phyloP scores from a whole-genome alignment of 2,888 invertebrate genomes.

The Eubasilissa splendida region DNA sequence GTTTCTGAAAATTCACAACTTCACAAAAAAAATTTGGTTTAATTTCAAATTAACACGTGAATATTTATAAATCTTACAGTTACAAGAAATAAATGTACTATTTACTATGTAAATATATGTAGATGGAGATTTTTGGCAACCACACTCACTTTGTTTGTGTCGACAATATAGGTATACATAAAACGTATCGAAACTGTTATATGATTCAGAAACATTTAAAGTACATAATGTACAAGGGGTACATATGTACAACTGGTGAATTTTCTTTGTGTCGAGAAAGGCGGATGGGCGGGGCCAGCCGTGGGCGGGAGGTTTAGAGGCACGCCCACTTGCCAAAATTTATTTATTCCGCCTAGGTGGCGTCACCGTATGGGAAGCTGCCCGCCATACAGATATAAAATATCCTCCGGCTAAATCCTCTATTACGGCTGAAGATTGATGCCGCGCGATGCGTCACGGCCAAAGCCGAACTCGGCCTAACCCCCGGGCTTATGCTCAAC shows the following conservation, averaged over 20 bases:
- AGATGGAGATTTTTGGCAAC: too few species aligned
- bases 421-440: constrained; percentile 44
- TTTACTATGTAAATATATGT: too few species aligned
- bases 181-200: not conserved
- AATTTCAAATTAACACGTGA: too few species aligned
- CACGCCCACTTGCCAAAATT: constrained; percentile 50
- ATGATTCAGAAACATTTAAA: not conserved
- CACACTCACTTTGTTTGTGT: too few species aligned
- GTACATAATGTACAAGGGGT: constrained; percentile 7
- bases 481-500: not conserved
- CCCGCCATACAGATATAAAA: constrained; percentile 23
- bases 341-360: constrained; percentile 47
- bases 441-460: constrained; percentile 34
- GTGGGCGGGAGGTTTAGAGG: constrained; percentile 40
- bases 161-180: not conserved
- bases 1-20: too few species aligned
- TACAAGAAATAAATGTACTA: too few species aligned
- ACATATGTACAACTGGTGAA: not conserved
- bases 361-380: not conserved
- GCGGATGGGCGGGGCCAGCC: constrained; percentile 46
- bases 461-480: not conserved
- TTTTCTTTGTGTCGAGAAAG: constrained; percentile 45
- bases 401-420: constrained; percentile 39
- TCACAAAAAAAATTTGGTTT: too few species aligned
- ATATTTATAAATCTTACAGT: too few species aligned